Evolutionary conservation across 64 coral and sea anemone species (phyloP).

Genomic region (Porites lutea): DNA sequence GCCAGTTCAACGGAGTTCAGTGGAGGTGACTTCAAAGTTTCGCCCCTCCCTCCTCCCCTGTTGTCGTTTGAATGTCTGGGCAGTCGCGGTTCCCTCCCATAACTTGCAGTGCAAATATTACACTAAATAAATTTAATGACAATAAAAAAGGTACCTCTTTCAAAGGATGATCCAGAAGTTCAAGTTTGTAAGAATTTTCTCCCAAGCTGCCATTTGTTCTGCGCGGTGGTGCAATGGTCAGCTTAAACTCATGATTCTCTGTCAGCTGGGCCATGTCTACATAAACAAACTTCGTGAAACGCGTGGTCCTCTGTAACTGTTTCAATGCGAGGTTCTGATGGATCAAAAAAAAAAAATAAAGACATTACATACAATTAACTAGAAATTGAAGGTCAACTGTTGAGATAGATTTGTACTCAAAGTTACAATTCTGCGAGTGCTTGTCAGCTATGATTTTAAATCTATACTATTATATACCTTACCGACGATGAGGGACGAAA

Average conservation of each 20-base stretch:
- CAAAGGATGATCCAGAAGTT: conserved; percentile 31
- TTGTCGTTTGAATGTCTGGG: too few relatives aligned
- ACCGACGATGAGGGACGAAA: too few relatives aligned
- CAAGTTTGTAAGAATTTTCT: conserved; percentile 11
- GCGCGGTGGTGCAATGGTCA: not conserved
- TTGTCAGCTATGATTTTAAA: too few relatives aligned
- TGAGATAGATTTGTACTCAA: too few relatives aligned
- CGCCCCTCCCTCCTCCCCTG: too few relatives aligned
- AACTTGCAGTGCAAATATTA: too few relatives aligned
- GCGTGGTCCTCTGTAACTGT: not conserved
- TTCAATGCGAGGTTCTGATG: not conserved
- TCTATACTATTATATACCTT: too few relatives aligned
- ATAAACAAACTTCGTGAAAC: not conserved
- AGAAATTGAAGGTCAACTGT: not conserved
- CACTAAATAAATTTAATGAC: not conserved
- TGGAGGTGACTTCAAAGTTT: too few relatives aligned
- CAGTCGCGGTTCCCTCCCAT: too few relatives aligned
- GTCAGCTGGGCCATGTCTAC: not conserved
- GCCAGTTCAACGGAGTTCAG: too few relatives aligned
- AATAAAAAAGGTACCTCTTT: not conserved
- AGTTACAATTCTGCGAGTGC: too few relatives aligned
- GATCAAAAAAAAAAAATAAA: not conserved
- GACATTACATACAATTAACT: not conserved
- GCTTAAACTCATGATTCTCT: conserved; percentile 15
- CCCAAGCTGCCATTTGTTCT: not conserved